Conservation (phyloP, 2,113 vertebrate species). For the Laterallus jamaicensis region DNA sequence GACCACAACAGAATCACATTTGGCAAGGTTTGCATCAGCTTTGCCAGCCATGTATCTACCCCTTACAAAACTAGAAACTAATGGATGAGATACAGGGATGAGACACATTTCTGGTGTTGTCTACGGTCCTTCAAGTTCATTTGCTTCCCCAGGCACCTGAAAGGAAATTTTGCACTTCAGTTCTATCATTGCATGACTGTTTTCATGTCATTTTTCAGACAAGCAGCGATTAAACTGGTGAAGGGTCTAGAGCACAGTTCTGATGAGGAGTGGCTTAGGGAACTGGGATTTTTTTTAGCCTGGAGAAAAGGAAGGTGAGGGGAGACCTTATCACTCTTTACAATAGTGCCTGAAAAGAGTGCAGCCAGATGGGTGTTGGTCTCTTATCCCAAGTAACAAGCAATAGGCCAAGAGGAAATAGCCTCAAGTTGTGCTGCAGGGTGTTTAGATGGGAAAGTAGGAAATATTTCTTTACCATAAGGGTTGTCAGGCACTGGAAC, state of each 20-base stretch:
- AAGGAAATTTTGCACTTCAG: background rate
- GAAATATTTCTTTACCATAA: background rate
- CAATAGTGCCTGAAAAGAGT: accelerated
- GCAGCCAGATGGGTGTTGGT: accelerated
- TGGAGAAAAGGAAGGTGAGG: background rate
- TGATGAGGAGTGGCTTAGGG: accelerated
- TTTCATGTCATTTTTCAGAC: background rate
- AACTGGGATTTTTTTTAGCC: accelerated
- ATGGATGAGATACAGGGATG: accelerated
- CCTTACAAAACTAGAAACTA: background rate
- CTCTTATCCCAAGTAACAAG: background rate
- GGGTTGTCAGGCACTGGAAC: background rate
- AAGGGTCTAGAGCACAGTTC: background rate
- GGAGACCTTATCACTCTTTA: accelerated
- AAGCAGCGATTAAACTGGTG: accelerated
- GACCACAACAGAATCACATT: background rate
- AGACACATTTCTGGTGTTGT: background rate
- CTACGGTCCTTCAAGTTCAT: background rate
- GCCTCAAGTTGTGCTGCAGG: background rate
- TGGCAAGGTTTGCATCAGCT: background rate
- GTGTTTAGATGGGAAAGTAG: background rate
- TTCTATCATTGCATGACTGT: background rate
- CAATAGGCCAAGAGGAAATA: accelerated
- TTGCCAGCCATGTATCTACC: background rate
- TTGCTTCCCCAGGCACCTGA: background rate